Evolutionary conservation across 2,888 invertebrate species (phyloP), one percentile per base, ranked within the genome.

Genomic region (Scaptomyza polygonia): DNA sequence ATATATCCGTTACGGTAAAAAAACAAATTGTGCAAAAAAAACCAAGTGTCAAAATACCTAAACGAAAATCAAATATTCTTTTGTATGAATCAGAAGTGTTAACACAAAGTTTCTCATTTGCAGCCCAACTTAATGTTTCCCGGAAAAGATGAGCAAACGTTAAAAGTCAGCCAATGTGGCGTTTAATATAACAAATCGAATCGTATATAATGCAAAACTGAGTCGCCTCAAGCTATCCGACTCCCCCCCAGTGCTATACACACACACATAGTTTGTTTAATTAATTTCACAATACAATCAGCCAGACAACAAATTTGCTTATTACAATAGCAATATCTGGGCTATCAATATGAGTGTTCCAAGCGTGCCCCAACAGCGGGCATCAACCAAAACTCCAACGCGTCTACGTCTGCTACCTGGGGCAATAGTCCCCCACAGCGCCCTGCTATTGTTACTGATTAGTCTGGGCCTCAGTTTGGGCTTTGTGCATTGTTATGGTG

Each of bases 271-370:
- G 74, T 68, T 80, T 74, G 66, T 54, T 68, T 77, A 83, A 82
- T 86, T 82, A 83, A 86, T 82, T 83, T 80, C 64, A 86, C 84
- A 86, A 83, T 72, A 80, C 67, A 68, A 74, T 48, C 58, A 59
- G 69, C 70, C 30, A 69, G 55, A 32, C 54, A 64, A 58, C 61
- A 52, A 68, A 67, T 72, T 75, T 67, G 63, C 53, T 42, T 42
- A 53, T 47, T 68, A 72, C 69, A 78, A 85, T 66, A 69, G 61
- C 67, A 71, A 64, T 65, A 71, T 43, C 62, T 69, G 65, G 65
- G 65, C 79, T 75, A 72, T 87, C 75, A 81, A 84, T 72, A 89
- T 89, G 89, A 89, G 89, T 89, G 88, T 86, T 77, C 76, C 79
- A 77, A 82, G 71, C 59, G 61, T 71, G 74, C 80, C 88, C 88